phyloP scores from a whole-genome alignment of 2,888 invertebrate genomes.

The Orthosia cruda region DNA sequence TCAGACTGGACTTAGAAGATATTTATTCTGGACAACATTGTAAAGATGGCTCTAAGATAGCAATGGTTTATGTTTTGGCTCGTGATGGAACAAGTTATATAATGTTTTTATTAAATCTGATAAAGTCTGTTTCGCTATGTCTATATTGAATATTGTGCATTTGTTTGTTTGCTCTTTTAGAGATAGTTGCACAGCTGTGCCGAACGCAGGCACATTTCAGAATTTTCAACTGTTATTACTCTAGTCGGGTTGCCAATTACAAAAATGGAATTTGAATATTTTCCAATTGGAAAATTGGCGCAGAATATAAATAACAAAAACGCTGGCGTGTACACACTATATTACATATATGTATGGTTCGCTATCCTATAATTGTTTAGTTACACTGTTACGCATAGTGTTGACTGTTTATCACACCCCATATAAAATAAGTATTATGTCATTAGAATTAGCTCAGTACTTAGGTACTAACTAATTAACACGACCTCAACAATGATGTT shows the following conservation, averaged over 20 bases:
- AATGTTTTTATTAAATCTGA: conserved; percentile 54
- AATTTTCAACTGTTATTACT: conserved; percentile 5
- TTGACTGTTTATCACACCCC: conserved; percentile 12
- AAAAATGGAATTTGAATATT: neutral
- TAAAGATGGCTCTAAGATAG: conserved; percentile 54
- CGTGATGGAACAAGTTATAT: conserved; percentile 40
- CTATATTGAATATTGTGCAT: conserved; percentile 50
- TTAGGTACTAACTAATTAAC: conserved; percentile 40
- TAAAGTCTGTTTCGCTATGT: conserved; percentile 40
- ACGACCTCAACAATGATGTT: conserved; percentile 45
- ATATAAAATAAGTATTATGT: conserved; percentile 26
- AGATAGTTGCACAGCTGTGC: conserved; percentile 9
- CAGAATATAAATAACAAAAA: neutral
- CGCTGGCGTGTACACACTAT: neutral
- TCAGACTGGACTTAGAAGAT: conserved; percentile 46
- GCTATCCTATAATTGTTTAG: neutral
- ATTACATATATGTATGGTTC: neutral
- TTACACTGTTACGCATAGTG: neutral
- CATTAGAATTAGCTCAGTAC: conserved; percentile 27
- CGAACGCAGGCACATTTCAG: neutral
- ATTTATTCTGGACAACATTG: conserved; percentile 51
- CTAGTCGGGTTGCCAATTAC: neutral
- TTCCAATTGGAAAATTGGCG: neutral
- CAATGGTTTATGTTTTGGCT: conserved; percentile 54
- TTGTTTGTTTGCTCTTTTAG: conserved; percentile 9